A percentile compares a stretch with the other conserved stretches of the same genome.
Conservation (phyloP, 2,113 vertebrate species). For the Anthoscopus minutus region DNA sequence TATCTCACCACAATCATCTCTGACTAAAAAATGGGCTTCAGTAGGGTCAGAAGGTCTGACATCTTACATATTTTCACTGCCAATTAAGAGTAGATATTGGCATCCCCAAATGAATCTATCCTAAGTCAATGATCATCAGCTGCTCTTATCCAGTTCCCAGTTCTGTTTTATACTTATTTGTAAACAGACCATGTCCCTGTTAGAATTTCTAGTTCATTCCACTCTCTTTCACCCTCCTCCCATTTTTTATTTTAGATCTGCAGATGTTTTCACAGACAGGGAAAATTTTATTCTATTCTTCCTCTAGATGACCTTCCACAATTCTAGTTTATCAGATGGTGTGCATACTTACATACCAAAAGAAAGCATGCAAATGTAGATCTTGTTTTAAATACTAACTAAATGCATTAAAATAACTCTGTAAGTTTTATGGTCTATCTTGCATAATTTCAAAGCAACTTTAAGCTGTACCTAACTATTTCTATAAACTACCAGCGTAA, state of each 20-base stretch:
- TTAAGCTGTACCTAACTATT: background rate
- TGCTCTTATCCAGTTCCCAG: background rate
- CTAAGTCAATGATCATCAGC: background rate
- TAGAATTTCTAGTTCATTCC: background rate
- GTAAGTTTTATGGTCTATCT: background rate
- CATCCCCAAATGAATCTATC: background rate
- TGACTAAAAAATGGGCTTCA: background rate
- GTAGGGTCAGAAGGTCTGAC: background rate
- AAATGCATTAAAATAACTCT: background rate
- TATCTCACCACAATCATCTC: background rate
- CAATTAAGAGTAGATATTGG: background rate
- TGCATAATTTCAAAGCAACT: background rate
- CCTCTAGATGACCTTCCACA: constrained; percentile 29
- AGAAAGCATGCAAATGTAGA: constrained; percentile 30
- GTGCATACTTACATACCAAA: constrained; percentile 18
- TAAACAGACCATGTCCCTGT: background rate
- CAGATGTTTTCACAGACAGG: background rate
- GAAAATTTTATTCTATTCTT: constrained; percentile 17
- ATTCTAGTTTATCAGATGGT: constrained; percentile 40
- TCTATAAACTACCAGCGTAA: background rate
- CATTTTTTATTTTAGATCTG: constrained; percentile 28
- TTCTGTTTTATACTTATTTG: background rate
- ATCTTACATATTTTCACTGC: background rate
- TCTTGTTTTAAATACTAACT: constrained; percentile 38
- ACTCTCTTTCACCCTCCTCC: background rate